Evolutionary conservation across 2,888 invertebrate species (phyloP).

Genomic region (Luperina testacea): DNA sequence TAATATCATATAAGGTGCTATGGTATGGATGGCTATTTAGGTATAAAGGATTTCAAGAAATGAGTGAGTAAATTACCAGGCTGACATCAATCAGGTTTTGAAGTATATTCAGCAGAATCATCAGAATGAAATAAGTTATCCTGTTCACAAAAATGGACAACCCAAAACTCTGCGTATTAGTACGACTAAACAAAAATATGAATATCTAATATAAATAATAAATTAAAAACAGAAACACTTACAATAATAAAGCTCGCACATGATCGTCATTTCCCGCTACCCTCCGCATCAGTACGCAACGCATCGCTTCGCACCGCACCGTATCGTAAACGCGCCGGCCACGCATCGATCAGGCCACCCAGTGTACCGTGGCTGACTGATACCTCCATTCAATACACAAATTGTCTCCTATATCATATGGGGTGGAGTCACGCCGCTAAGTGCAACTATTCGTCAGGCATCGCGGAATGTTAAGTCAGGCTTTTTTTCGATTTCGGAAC

Average conservation of each 20-base stretch:
- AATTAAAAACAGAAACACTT: neutral
- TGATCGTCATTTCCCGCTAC: neutral
- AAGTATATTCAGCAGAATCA: neutral
- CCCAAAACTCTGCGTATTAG: too few species aligned
- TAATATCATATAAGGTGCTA: too few species aligned
- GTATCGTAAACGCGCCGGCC: constrained; percentile 49
- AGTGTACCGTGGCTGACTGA: constrained; percentile 70
- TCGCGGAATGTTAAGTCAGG: constrained; percentile 53
- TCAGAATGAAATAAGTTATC: neutral
- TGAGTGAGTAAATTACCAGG: neutral
- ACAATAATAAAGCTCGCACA: neutral
- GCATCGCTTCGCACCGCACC: constrained; percentile 29
- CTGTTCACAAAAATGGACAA: neutral
- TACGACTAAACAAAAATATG: neutral
- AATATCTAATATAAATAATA: too few species aligned
- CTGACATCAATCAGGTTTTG: neutral
- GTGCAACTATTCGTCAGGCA: constrained; percentile 59
- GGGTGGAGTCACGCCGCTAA: constrained; percentile 47
- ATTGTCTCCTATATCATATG: constrained; percentile 75
- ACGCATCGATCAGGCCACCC: constrained; percentile 59
- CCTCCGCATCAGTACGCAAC: constrained; percentile 20
- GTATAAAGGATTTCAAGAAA: neutral
- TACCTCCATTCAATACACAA: constrained; percentile 72
- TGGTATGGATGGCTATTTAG: too few species aligned
- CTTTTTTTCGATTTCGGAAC: constrained; percentile 45